Percentiles rank a stretch among this genome's conserved stretches.
Evolutionary conservation across 2,113 vertebrate species (phyloP).

Genomic region (Hiodon alosoides): DNA sequence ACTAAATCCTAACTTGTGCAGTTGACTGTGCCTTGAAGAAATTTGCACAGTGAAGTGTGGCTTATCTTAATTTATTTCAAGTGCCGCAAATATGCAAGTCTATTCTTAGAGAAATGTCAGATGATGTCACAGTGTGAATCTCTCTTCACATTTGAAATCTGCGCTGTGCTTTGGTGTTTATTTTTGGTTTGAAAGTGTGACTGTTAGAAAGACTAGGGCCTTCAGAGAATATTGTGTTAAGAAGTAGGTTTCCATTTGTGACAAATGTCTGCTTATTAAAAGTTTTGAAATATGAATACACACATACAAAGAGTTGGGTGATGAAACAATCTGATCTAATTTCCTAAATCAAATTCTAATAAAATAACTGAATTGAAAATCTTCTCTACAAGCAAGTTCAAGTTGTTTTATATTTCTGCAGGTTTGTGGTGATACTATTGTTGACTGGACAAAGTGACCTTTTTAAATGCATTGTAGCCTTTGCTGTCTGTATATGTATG

Average conservation of each 20-base stretch:
- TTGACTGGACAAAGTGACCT: too few species aligned
- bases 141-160: background rate
- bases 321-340: background rate
- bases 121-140: background rate
- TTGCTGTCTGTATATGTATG: too few species aligned
- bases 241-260: background rate
- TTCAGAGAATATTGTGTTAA: background rate
- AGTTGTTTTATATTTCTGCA: background rate
- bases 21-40: too few species aligned
- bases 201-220: background rate
- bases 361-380: background rate
- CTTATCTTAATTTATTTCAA: too few species aligned
- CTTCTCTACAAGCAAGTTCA: background rate
- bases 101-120: background rate
- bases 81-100: background rate
- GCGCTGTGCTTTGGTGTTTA: background rate
- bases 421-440: too few species aligned
- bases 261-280: conserved; percentile 1
- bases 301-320: background rate
- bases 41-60: too few species aligned
- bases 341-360: background rate
- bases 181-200: conserved; percentile 6
- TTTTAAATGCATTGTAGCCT: too few species aligned
- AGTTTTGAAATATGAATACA: background rate
- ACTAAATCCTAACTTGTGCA: too few species aligned